phyloP scores from a whole-genome alignment of 2,888 invertebrate genomes.

The Euplagia quadripunctaria region DNA sequence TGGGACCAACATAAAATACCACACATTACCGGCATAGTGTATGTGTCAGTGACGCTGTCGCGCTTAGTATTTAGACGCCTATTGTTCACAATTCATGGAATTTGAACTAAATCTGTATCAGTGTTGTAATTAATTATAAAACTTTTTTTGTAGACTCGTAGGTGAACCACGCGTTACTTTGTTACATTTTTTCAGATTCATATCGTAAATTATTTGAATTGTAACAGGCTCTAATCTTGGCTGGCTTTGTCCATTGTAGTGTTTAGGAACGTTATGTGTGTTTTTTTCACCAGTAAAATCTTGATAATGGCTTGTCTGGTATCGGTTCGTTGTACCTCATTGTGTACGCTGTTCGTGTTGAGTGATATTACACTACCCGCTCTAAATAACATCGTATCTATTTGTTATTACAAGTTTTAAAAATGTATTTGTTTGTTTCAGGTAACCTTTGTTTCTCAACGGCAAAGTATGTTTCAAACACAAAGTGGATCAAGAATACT shows the following conservation, averaged over 20 bases:
- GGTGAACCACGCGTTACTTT: neutral
- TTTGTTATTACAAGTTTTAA: conserved; percentile 19
- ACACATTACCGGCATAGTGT: conserved; percentile 21
- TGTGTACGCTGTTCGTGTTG: conserved; percentile 29
- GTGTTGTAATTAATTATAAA: conserved; percentile 19
- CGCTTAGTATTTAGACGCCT: conserved; percentile 32
- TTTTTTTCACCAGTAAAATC: conserved; percentile 7
- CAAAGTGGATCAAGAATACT: conserved; percentile 19
- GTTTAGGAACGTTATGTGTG: neutral
- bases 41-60: conserved; percentile 1
- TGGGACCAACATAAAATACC: conserved; percentile 50
- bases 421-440: conserved; percentile 48
- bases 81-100: conserved; percentile 41
- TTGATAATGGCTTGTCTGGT: conserved; percentile 18
- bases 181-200: neutral
- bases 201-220: neutral
- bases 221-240: neutral
- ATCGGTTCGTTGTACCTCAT: conserved; percentile 36
- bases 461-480: neutral
- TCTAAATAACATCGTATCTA: conserved; percentile 28
- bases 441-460: conserved; percentile 43
- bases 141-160: conserved; percentile 17
- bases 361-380: conserved; percentile 29
- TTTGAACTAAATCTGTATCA: conserved; percentile 35
- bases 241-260: neutral